A percentile compares a stretch with the other conserved stretches of the same genome.
Conservation (phyloP, 2,888 invertebrate genomes). For the Eupithecia subumbrata region DNA sequence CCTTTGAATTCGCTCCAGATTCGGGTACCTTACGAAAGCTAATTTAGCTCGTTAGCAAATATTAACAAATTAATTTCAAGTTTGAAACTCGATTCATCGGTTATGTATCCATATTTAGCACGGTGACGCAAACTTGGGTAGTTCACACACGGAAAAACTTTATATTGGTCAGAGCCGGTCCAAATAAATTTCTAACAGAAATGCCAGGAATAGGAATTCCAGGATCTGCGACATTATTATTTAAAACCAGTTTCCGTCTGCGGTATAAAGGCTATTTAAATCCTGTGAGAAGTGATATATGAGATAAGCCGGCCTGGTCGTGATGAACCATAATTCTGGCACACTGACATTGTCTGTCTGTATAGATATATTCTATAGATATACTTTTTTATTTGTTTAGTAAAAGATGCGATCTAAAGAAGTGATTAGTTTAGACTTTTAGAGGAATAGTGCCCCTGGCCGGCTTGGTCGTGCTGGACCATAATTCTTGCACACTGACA, state of each 20-base stretch:
- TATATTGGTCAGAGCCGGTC: conserved; percentile 38
- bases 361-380: no score
- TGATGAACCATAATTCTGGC: no score
- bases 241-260: neutral
- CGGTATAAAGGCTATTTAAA: no score
- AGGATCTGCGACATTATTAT: neutral
- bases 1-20: conserved; percentile 33
- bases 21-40: conserved; percentile 37
- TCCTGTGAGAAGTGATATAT: no score
- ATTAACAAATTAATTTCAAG: conserved; percentile 52
- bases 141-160: neutral
- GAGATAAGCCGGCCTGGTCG: no score
- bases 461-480: no score
- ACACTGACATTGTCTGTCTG: no score
- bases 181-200: neutral
- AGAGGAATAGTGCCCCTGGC: no score
- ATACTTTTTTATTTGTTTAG: no score
- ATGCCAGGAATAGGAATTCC: neutral
- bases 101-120: conserved; percentile 51
- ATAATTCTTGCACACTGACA: no score
- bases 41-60: conserved; percentile 45
- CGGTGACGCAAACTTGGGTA: conserved; percentile 30
- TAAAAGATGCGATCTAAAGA: no score
- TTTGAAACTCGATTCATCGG: conserved; percentile 48
- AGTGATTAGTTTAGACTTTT: no score